These are phyloP conservation scores for Chorisops tibialis DNA, from an alignment of 2,888 invertebrate species.

Conservation along the genomic window DNA sequence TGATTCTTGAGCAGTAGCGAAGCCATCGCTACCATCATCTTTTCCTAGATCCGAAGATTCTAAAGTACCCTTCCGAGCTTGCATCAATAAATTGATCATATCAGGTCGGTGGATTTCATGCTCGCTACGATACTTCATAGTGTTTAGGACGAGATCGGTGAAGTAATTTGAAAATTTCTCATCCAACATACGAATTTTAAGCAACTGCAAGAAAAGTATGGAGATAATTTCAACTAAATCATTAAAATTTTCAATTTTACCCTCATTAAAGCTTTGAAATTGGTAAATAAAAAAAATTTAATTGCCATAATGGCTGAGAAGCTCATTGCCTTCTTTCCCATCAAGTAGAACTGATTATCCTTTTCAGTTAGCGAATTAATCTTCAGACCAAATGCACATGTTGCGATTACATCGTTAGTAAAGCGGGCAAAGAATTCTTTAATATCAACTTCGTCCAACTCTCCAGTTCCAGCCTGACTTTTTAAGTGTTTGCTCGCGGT, in stretches of 20 bases:
- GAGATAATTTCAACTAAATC: too few relatives aligned
- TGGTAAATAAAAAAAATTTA: slow-evolving; percentile 38
- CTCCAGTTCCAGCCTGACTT: too few relatives aligned
- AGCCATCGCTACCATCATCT: slow-evolving; percentile 21
- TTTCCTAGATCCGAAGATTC: background rate
- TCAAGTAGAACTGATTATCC: slow-evolving; percentile 56
- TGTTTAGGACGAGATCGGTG: slow-evolving; percentile 52
- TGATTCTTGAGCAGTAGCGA: slow-evolving; percentile 53
- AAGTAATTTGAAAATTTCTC: slow-evolving; percentile 48
- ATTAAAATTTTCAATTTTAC: too few relatives aligned
- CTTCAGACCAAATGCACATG: slow-evolving; percentile 49
- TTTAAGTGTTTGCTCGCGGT: too few relatives aligned
- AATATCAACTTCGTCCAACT: too few relatives aligned
- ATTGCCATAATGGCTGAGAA: slow-evolving; percentile 40
- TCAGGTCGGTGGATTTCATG: too few relatives aligned
- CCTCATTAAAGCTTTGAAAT: slow-evolving; percentile 37
- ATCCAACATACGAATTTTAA: slow-evolving; percentile 46
- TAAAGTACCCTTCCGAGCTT: slow-evolving; percentile 38
- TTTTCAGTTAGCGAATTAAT: slow-evolving; percentile 56
- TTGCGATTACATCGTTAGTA: slow-evolving; percentile 51
- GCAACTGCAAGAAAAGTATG: slow-evolving; percentile 34
- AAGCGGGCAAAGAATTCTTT: too few relatives aligned
- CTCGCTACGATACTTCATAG: too few relatives aligned
- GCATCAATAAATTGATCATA: too few relatives aligned
- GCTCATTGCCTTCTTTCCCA: slow-evolving; percentile 50